Evolutionary conservation across 2,113 vertebrate species (phyloP).

Genomic region (Climacteris rufus): DNA sequence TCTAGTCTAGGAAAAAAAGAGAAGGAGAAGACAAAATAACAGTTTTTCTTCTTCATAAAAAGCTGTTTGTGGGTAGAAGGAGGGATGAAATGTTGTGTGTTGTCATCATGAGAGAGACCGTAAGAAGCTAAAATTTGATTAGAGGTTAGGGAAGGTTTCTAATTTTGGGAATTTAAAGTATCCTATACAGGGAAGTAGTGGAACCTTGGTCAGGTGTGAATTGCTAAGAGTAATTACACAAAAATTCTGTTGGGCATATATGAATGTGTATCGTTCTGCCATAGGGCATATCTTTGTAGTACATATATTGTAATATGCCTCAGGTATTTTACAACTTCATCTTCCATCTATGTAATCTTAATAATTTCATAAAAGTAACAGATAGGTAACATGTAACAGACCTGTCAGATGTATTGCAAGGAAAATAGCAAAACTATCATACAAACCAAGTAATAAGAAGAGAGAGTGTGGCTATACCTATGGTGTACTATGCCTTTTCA

Average conservation of each 20-base stretch:
- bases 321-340: neutral
- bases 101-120: neutral
- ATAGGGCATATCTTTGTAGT: neutral
- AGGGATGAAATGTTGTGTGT: neutral
- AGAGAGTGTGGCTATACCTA: neutral
- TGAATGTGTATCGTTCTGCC: neutral
- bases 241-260: neutral
- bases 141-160: neutral
- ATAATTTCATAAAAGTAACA: neutral
- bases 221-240: neutral
- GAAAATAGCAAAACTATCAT: neutral
- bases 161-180: neutral
- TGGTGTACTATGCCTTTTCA: neutral
- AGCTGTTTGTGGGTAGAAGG: neutral
- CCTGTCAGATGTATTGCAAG: neutral
- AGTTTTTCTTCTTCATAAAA: neutral
- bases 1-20: neutral
- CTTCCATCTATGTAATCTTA: neutral
- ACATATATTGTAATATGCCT: neutral
- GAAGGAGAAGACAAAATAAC: neutral
- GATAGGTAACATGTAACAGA: neutral
- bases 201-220: neutral
- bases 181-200: neutral
- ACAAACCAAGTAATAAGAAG: neutral
- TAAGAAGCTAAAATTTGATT: neutral